Percentiles rank a stretch among this genome's conserved stretches.
Evolutionary conservation across 1,140 invertebrate species (phyloP).

Genomic region (Lordiphosa stackelbergi): DNA sequence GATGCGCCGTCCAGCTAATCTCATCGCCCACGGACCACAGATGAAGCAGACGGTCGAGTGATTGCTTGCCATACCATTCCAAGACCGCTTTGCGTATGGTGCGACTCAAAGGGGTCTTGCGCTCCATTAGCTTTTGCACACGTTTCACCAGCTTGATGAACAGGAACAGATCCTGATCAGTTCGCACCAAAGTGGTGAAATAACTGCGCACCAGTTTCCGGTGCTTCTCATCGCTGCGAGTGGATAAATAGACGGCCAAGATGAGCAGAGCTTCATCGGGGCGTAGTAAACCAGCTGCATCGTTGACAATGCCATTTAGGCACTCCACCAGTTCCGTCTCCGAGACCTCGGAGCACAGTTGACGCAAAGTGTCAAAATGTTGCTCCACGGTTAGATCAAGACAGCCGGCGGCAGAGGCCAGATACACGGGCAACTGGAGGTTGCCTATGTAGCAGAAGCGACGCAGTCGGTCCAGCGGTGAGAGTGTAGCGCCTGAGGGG

Average conservation of each 20-base stretch:
- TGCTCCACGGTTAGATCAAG: slow-evolving; percentile 28
- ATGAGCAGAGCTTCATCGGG: slow-evolving; percentile 62
- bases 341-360: slow-evolving; percentile 22
- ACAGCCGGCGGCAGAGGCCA: neutral
- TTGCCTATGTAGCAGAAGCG: slow-evolving; percentile 67
- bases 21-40: slow-evolving; percentile 44
- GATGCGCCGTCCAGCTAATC: slow-evolving; percentile 26
- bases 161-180: slow-evolving; percentile 50
- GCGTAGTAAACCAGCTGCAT: slow-evolving; percentile 27
- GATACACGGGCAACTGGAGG: slow-evolving; percentile 50
- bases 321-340: slow-evolving; percentile 29
- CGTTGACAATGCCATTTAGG: slow-evolving; percentile 12
- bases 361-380: slow-evolving; percentile 7
- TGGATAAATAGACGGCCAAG: slow-evolving; percentile 50
- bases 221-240: slow-evolving; percentile 30
- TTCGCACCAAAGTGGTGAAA: slow-evolving; percentile 32
- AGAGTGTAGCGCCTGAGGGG: neutral
- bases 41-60: slow-evolving; percentile 38
- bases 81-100: slow-evolving; percentile 60
- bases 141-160: slow-evolving; percentile 50
- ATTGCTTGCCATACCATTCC: slow-evolving; percentile 51
- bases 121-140: slow-evolving; percentile 37
- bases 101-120: slow-evolving; percentile 42
- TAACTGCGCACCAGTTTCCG: slow-evolving; percentile 36
- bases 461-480: slow-evolving; percentile 35